Evolutionary conservation across 2,888 invertebrate species (phyloP).

Genomic region (Crematogaster levior): DNA sequence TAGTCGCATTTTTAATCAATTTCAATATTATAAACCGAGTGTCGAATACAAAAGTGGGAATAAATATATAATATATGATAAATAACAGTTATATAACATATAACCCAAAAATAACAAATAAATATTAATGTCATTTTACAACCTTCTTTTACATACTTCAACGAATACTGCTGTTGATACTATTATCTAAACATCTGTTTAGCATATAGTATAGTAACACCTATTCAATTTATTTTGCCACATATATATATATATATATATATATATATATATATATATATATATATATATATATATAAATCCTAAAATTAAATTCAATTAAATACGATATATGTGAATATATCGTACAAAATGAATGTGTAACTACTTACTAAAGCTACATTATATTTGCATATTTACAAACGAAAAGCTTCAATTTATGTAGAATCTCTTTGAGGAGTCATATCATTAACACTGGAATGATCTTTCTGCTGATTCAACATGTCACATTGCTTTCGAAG

Average conservation of each 20-base stretch:
- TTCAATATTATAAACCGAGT: constrained; percentile 13
- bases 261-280: not conserved
- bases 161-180: not conserved
- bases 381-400: constrained; percentile 8
- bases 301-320: constrained; percentile 23
- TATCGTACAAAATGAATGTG: not conserved
- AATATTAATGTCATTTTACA: constrained; percentile 39
- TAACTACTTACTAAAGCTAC: not conserved
- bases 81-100: constrained; percentile 29
- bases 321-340: constrained; percentile 19
- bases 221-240: not conserved
- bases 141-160: constrained; percentile 1
- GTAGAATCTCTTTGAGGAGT: constrained; percentile 7
- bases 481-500: constrained; percentile 48
- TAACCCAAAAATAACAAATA: constrained; percentile 39
- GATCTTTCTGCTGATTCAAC: constrained; percentile 26
- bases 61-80: constrained; percentile 40
- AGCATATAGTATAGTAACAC: not conserved
- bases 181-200: not conserved
- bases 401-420: constrained; percentile 5
- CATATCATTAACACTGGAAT: constrained; percentile 1
- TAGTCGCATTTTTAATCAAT: constrained; percentile 2
- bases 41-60: constrained; percentile 9
- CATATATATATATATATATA: not conserved
- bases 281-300: not conserved